These are phyloP conservation scores for Resseliella maxima DNA, from an alignment of 2,888 invertebrate genomes.

Conservation along the genomic window DNA sequence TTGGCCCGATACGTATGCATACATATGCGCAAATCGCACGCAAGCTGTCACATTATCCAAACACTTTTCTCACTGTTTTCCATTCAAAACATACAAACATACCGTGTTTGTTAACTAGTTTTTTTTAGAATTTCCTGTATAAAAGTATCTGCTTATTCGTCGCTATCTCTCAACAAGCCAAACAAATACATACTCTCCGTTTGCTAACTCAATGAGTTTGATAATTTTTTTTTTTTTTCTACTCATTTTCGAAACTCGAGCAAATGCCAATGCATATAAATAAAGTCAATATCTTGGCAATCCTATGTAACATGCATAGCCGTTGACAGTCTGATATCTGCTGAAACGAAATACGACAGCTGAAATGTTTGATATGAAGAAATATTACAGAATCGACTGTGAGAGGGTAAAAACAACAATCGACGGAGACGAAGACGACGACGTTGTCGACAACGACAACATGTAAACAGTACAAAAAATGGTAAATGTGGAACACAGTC, in stretches of 20 bases:
- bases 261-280: neutral
- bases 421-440: neutral
- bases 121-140: neutral
- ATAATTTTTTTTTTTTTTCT: neutral
- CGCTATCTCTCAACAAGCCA: no score
- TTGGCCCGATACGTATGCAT: neutral
- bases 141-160: neutral
- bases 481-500: neutral
- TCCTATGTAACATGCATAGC: neutral
- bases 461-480: neutral
- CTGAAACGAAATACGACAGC: conserved; percentile 1
- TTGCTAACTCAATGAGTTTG: no score
- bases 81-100: no score
- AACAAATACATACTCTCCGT: neutral
- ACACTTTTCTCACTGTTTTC: neutral
- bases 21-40: neutral
- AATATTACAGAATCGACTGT: conserved; percentile 10
- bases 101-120: neutral
- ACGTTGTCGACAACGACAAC: neutral
- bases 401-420: neutral
- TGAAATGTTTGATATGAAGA: conserved; percentile 50
- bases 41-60: neutral
- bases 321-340: neutral
- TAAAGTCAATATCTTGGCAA: neutral
- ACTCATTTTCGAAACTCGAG: neutral